Evolutionary conservation across 1,140 invertebrate genomes (phyloP), one percentile per base, ranked within the genome.

Genomic region (Drosophila ironensis): DNA sequence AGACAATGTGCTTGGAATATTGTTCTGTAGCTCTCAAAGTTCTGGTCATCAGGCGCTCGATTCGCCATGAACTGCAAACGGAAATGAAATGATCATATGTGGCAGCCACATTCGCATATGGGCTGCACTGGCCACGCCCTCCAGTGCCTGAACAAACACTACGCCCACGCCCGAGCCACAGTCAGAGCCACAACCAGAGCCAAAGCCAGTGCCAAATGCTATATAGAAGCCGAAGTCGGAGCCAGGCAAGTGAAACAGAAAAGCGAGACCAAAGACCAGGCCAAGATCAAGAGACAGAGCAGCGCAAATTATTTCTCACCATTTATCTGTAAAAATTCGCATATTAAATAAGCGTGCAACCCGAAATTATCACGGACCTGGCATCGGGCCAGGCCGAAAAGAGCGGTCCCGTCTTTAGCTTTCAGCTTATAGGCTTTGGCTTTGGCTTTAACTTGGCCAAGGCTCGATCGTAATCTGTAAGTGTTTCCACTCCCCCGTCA

Each of bases 281-380:
- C 22, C 38, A 24, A 72, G 40, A 69, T 40, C 45, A 71, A 70
- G 35, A 52, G 52, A 80, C 45, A 81, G 68, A 69, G 73, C 80
- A 86, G 80, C 80, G 80, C 80, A 86, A 86, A 86, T 86, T 86
- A 86, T 86, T 86, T 86, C 80, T 86, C 74, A 86, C 80, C 80
- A 86, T 86, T 86, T 86, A 86, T 86, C 80, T 86, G 80, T 86
- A 86, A 86, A 86, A 86, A 80, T 86, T 86, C 80, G 80, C 80
- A 86, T 86, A 86, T 86, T 86, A 86, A 86, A 86, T 86, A 86
- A 86, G 80, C 80, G 80, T 86, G 80, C 80, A 86, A 86, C 78
- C 80, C 78, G 44, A 86, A 84, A 84, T 84, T 84, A 84, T 84
- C 78, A 84, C 78, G 78, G 78, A 86, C 60, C 69, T 84, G 78